Base-by-base conservation (phyloP, 2,888 invertebrate genomes). In the Parthenolecanium corni region DNA sequence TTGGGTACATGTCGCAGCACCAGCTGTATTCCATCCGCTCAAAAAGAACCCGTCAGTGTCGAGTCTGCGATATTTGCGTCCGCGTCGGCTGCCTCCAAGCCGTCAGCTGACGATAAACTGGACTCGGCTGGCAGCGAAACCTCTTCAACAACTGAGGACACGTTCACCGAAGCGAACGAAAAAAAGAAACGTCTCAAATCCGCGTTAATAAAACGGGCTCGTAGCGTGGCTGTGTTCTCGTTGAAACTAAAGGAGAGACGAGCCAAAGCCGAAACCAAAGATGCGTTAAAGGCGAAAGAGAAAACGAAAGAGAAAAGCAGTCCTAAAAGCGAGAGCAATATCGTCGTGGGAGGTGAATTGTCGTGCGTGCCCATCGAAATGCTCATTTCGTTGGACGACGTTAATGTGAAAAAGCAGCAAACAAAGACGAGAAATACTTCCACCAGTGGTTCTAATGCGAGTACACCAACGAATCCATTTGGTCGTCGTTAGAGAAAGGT, bases 191-290 rank as follows among this genome's bases (percentile, higher is more conserved):
- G 76, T 40, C 80, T 84, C 18, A 84, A 84, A 70, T 88, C 89
- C 53, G 82, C 83, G 68, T 73, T 89, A 24, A 86, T 89, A 74
- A 89, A 89, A 73, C 80, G 89, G 56, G 89, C 89, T 5, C 79
- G 89, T 14, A 88, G 88, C 0, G 89, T 89, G 47, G 89, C 89
- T 4, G 87, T 89, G 71, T 89, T 89, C 75, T 89, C 89, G 4
- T 75, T 89, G 54, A 89, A 89, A 64, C 75, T 89, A 66, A 84
- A 84, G 70, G 84, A 84, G 70, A 77, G 85, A n/a, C 78, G 86
- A 61, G 88, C 88, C 63, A 76, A 86, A 31, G 89, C 89, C 71
- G 88, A 88, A 23, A 3, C 42, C 12, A 42, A 62, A 52, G 58
- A 61, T 12, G 14, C 12, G 3, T 52, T 44, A 18, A 67, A 68